Evolutionary conservation across 2,888 invertebrate species (phyloP), one percentile per base, ranked within the genome.

Genomic region (Caenorhabditis imperialis): DNA sequence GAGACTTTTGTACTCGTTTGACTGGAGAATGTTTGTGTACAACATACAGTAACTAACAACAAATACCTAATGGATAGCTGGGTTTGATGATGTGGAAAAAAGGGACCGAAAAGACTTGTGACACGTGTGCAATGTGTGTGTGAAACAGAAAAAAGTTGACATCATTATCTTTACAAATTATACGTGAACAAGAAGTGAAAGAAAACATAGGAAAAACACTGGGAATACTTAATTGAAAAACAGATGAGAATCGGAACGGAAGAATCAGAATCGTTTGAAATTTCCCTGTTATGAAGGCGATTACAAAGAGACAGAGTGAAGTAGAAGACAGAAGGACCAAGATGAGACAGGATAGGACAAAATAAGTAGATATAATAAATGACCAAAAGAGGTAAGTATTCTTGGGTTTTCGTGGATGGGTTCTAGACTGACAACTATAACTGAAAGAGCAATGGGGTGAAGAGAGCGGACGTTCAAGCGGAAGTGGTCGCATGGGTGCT

Each of bases 31-130:
- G 33, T 5, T 53, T 12, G 16, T 55, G 65, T 55, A 65, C 55
- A n/a, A n/a, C n/a, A n/a, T n/a, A n/a, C n/a, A n/a, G n/a, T 44
- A 48, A 57, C 57, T 67, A 67, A 51, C 50, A 67, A 67, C 50
- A 51, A 67, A 50, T 48, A 42, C 57, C 69, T 69, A 69, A 40
- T 12, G 38, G 33, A 25, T 3, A 4, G 37, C 22, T 14, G 55
- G 23, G 27, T 33, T 27, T 10, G 40, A 54, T 18, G 54, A 25
- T 44, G 38, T 14, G 22, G 35, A 50, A 18, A 33, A 33, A 51
- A 47, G 47, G 53, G 38, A 45, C 30, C 20, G 40, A 67, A 14
- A 35, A 57, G 14, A 50, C 18, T 50, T 57, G 5, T 57, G 57
- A 67, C 67, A 67, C 57, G 67, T 57, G 22, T 57, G 22, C 35